These are phyloP conservation scores for Tribolium freemani DNA, from an alignment of 2,888 invertebrate genomes.

Conservation along the genomic window DNA sequence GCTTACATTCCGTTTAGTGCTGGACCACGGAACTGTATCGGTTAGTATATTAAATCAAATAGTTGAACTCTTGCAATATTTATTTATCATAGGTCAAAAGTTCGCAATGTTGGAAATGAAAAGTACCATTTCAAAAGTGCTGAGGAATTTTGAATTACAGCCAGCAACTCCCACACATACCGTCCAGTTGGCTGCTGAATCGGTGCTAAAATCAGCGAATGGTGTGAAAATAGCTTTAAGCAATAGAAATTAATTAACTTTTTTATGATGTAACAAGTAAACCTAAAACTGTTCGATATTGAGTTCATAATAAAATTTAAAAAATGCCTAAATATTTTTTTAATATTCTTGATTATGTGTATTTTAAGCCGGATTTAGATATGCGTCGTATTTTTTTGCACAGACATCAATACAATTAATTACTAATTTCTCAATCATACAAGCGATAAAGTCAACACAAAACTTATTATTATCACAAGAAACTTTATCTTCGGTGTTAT, in stretches of 20 bases:
- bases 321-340: no score
- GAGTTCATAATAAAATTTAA: no score
- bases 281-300: no score
- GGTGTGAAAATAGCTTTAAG: constrained; percentile 7
- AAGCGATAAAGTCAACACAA: no score
- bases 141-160: constrained; percentile 67
- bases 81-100: constrained; percentile 65
- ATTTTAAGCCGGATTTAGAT: no score
- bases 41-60: constrained; percentile 54
- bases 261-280: no score
- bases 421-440: no score
- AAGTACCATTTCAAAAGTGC: constrained; percentile 69
- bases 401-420: no score
- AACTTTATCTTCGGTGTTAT: no score
- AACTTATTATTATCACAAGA: no score
- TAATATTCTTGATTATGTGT: no score
- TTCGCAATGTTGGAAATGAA: constrained; percentile 72
- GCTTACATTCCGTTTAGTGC: constrained; percentile 75
- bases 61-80: background rate
- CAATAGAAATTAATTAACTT: background rate
- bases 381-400: no score
- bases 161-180: constrained; percentile 46
- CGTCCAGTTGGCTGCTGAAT: constrained; percentile 18
- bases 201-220: constrained; percentile 23
- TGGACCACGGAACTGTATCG: constrained; percentile 75